These are phyloP conservation scores for Spodoptera littoralis DNA, from an alignment of 2,888 invertebrate species.

Conservation along the genomic window DNA sequence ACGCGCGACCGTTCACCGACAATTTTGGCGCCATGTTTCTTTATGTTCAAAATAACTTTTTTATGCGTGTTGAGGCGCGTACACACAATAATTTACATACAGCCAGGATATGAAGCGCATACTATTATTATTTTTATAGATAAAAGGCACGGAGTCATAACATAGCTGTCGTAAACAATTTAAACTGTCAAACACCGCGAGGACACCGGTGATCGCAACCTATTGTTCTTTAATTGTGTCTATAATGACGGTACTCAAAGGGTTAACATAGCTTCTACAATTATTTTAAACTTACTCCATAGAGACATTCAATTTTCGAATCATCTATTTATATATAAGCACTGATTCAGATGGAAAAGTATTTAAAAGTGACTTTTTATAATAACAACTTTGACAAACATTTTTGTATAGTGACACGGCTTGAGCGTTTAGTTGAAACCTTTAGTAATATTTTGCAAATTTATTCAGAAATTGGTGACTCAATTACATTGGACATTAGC, in stretches of 20 bases:
- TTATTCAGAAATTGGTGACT: slow-evolving; percentile 62
- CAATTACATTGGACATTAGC: slow-evolving; percentile 54
- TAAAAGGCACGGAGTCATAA: neutral
- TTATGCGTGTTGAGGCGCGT: slow-evolving; percentile 46
- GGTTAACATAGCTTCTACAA: too few species aligned
- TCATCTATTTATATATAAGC: too few species aligned
- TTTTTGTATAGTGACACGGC: slow-evolving; percentile 46
- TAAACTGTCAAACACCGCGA: too few species aligned
- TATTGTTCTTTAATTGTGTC: too few species aligned
- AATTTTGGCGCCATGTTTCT: slow-evolving; percentile 68
- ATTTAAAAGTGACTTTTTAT: slow-evolving; percentile 3
- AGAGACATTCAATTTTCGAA: too few species aligned
- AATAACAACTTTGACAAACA: slow-evolving; percentile 26
- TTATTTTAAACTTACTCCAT: too few species aligned
- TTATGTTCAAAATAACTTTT: slow-evolving; percentile 68
- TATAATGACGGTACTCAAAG: too few species aligned
- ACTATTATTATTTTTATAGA: slow-evolving; percentile 22
- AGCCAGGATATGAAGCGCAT: slow-evolving; percentile 35
- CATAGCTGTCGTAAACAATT: neutral
- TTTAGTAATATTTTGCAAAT: slow-evolving; percentile 48
- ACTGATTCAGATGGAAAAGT: too few species aligned
- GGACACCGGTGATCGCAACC: too few species aligned
- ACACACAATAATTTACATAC: slow-evolving; percentile 38
- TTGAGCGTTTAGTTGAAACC: slow-evolving; percentile 40
- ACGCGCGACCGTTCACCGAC: slow-evolving; percentile 54